Evolutionary conservation across 2,888 invertebrate genomes (phyloP), one percentile per base, ranked within the genome.

Genomic region (Unio pictorum): DNA sequence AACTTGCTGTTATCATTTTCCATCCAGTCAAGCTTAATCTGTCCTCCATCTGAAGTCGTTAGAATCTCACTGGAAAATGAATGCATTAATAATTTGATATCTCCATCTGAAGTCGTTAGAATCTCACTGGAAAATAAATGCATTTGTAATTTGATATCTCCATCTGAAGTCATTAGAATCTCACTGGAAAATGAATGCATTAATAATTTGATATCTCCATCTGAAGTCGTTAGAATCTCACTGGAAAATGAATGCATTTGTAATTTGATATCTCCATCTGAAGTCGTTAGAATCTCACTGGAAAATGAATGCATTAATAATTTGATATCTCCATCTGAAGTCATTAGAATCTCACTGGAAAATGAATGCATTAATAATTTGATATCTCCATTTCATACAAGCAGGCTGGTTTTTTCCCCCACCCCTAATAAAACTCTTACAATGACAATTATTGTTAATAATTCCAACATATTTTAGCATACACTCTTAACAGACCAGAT

Each of bases 21-120:
- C 23, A 71, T 74, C 88, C 87, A 87, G 72, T 87, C 87, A 56
- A 89, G 74, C 20, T 84, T 80, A 1, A 89, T 81, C 71, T 86
- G 84, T 3, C 89, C 89, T 30, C 88, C 88, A 81, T 89, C 89
- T 28, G 84, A 74, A 62, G 84, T 78, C 7, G 73, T 65, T 34
- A 89, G 55, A 26, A 85, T 73, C 66, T 89, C 89, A 73, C 89
- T 89, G 81, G 26, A 76, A 79, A 58, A 45, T 45, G 45, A 34
- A 4, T 4, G 34, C 7, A 5, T 3, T 34, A 28, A 28, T 28
- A 28, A 34, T 34, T 7, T 34, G 8, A 45, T 11, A 1, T 45
- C 8, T 45, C 45, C 1, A 45, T 45, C n/a, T n/a, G n/a, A n/a
- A n/a, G n/a, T n/a, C n/a, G n/a, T n/a, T n/a, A n/a, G n/a, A n/a